Percentiles rank a stretch among this genome's conserved stretches.
Evolutionary conservation across 2,888 invertebrate species (phyloP).

Genomic region (Pterobdella sp.): DNA sequence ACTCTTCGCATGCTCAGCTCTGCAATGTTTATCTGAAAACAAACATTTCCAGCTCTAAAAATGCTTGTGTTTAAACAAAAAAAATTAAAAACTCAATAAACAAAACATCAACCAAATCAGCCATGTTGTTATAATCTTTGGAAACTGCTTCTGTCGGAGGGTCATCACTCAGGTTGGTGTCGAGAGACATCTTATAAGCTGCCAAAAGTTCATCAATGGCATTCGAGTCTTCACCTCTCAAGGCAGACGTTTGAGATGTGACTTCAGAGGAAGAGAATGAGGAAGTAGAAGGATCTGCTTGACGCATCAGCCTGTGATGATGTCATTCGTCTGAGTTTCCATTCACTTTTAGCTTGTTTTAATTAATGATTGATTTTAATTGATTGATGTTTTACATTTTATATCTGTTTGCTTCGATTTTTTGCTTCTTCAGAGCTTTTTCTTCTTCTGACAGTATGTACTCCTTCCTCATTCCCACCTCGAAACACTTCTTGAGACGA

Average conservation of each 20-base stretch:
- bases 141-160: conserved; percentile 38
- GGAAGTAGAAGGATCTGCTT: conserved; percentile 25
- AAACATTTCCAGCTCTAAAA: neutral
- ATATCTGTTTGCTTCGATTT: conserved; percentile 78
- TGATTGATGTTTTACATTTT: conserved; percentile 12
- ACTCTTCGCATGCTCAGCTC: conserved; percentile 58
- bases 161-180: conserved; percentile 40
- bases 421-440: conserved; percentile 63
- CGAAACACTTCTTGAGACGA: conserved; percentile 82
- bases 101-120: conserved; percentile 43
- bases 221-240: conserved; percentile 42
- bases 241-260: conserved; percentile 31
- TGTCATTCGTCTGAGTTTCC: too few relatives aligned
- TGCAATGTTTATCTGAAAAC: conserved; percentile 44
- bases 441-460: conserved; percentile 97
- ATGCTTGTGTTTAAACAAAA: too few relatives aligned
- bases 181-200: conserved; percentile 48
- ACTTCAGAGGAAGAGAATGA: conserved; percentile 27
- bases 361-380: neutral
- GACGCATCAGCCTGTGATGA: conserved; percentile 28
- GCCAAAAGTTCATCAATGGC: conserved; percentile 46
- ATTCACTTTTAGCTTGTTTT: too few relatives aligned
- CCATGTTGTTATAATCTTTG: conserved; percentile 39
- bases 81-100: neutral
- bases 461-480: conserved; percentile 93